Conservation (phyloP, 2,113 vertebrate species). For the Anguilla japonica region DNA sequence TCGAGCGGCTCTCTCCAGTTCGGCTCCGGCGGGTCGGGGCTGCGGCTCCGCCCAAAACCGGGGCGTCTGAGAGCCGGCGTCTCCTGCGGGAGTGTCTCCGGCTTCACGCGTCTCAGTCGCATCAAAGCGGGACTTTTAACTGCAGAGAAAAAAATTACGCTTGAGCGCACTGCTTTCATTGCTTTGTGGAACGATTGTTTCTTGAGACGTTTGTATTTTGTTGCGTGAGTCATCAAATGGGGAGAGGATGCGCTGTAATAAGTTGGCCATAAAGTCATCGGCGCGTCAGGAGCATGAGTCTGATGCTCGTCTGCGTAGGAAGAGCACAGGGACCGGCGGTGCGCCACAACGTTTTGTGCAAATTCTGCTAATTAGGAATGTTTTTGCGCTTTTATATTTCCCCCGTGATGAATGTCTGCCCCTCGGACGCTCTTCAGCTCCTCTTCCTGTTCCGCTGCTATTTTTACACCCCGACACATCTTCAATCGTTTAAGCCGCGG, state of each 20-base stretch:
- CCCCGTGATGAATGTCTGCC: not conserved
- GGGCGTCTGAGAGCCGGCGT: no score
- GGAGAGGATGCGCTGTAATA: not conserved
- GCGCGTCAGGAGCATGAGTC: no score
- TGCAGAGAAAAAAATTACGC: not conserved
- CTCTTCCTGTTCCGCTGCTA: slow-evolving; percentile 20
- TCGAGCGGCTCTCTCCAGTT: not conserved
- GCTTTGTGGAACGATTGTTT: not conserved
- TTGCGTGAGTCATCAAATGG: not conserved
- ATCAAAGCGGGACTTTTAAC: not conserved
- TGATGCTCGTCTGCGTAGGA: not conserved
- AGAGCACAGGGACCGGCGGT: not conserved
- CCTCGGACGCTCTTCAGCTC: not conserved
- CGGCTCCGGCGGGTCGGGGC: no score
- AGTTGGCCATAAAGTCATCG: no score
- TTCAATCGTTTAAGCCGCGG: slow-evolving; percentile 18
- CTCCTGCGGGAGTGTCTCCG: no score
- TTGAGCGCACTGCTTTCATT: not conserved
- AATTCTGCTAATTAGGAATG: not conserved
- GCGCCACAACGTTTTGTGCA: not conserved
- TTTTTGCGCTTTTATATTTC: not conserved
- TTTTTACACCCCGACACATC: slow-evolving; percentile 14
- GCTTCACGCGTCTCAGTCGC: not conserved
- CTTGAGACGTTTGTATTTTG: not conserved
- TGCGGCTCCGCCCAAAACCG: not conserved